Evolutionary conservation across 2,888 invertebrate genomes (phyloP), one percentile per base, ranked within the genome.

Genomic region (Argynnis bischoffii): DNA sequence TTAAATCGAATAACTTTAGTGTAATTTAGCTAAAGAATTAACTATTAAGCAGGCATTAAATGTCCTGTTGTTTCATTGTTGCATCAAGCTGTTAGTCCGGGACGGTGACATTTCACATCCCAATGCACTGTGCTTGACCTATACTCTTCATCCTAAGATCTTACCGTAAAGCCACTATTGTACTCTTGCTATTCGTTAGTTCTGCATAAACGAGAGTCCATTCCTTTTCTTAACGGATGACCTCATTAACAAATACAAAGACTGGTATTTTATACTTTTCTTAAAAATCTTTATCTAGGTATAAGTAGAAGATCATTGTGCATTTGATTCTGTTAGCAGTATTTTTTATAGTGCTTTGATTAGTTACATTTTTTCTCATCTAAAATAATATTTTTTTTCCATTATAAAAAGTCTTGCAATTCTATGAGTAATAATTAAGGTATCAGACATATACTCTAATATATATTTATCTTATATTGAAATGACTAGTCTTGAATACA

Each of bases 61-160:
- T 53, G 55, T 35, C n/a, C 18, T 1, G 6, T n/a, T 18, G 18
- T 56, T 41, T 18, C 31, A 35, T 53, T 66, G 54, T 64, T 50
- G 64, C 63, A 72, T 68, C 69, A 69, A 67, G 48, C 65, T 69
- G 61, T 69, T 67, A 72, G 73, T 76, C 76, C 78, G 78, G 77
- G 76, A 78, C 75, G 75, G 77, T 81, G 83, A 81, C 81, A 81
- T 83, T 82, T 83, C 72, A 77, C 76, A 77, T 75, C 72, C 77
- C 75, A 48, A 59, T 59, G 64, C 69, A 80, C 76, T 82, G 50
- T 81, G 79, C 75, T 82, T 83, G 85, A 85, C 85, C 84, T 82
- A 80, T 79, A 79, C 70, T 73, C 71, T 69, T 74, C 74, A 75
- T 74, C 73, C 72, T 71, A 66, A 72, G 67, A 71, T 70, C 69